Evolutionary conservation across 2,797 vertebrate genomes (phyloP), one percentile per base, ranked within the genome.

Genomic region (Micrastur ruficollis): DNA sequence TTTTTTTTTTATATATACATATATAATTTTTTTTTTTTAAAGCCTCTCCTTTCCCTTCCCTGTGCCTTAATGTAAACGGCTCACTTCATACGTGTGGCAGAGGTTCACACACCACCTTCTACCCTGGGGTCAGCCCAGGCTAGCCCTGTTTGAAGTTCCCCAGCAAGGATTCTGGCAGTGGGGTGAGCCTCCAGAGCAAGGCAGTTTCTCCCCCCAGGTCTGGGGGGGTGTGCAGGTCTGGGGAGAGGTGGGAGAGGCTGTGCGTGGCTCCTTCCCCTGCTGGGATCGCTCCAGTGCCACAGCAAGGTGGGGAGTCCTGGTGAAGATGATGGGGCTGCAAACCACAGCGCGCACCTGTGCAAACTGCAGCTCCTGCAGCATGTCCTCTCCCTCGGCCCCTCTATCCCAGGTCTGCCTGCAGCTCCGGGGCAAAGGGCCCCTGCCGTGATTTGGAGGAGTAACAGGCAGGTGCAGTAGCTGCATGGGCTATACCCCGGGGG

Each of bases 61-160:
- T 3, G 4, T 47, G 21, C 63, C 50, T 83, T 52, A 68, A 49
- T 42, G 32, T 74, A 91, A 93, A 80, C 46, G 74, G 32, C 14
- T 71, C 44, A 13, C 68, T 92, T 83, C 38, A 25, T 76, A 49
- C 1, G 23, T 52, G n/a, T 10, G 4, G 87, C 67, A 42, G 29
- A 8, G 36, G 63, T 84, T 49, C 62, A 29, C 56, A 50, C 8
- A 8, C 34, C 29, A 49, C 49, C 40, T 29, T 71, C 85, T 63
- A 32, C 40, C 26, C 44, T 2, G 5, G 85, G 75, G 80, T 96
- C 80, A 95, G 85, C 52, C 78, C 62, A 91, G 96, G 95, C 61
- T 82, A 80, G 14, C 58, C n/a, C 25, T 89, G 78, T 97, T 95
- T 94, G 72, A 79, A 93, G 91, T 73, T 70, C 17, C 49, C 40